These are phyloP conservation scores for Neelides sp. DNA, from an alignment of 1,140 invertebrate genomes.

Conservation along the genomic window DNA sequence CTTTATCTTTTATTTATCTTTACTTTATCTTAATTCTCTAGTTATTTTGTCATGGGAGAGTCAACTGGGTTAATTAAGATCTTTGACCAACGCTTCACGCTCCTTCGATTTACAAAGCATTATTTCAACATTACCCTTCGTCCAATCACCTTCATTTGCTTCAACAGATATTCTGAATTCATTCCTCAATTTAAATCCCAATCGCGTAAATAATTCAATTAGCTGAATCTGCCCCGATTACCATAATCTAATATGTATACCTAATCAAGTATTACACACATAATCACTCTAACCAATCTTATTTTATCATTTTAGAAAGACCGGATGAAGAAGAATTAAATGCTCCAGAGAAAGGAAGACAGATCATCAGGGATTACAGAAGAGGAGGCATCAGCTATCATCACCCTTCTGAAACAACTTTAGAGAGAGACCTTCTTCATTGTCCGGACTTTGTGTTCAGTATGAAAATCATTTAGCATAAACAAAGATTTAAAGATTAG, in stretches of 20 bases:
- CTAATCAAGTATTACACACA: background rate
- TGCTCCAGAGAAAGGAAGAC: slow-evolving; percentile 3
- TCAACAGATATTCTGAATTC: slow-evolving; percentile 13
- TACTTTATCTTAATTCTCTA: slow-evolving; percentile 5
- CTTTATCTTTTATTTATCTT: background rate
- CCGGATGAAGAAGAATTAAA: background rate
- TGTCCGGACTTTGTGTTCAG: slow-evolving; percentile 21
- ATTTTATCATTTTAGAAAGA: background rate
- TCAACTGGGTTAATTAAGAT: slow-evolving; percentile 19
- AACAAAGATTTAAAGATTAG: no score
- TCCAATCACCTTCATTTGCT: slow-evolving; percentile 14
- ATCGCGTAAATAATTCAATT: slow-evolving; percentile 14
- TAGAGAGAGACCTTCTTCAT: slow-evolving; percentile 9
- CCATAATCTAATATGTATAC: no score
- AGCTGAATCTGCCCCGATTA: no score
- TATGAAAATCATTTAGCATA: no score
- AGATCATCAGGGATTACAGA: slow-evolving; percentile 23
- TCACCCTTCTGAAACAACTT: slow-evolving; percentile 19
- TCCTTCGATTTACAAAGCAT: slow-evolving; percentile 22
- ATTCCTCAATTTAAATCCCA: slow-evolving; percentile 13
- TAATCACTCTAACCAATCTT: background rate
- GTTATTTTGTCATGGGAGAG: slow-evolving; percentile 24
- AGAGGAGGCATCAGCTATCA: slow-evolving; percentile 16
- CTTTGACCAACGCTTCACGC: slow-evolving; percentile 19
- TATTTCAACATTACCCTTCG: background rate